Base-by-base conservation (phyloP, 2,888 invertebrate species). In the Sesia apiformis region DNA sequence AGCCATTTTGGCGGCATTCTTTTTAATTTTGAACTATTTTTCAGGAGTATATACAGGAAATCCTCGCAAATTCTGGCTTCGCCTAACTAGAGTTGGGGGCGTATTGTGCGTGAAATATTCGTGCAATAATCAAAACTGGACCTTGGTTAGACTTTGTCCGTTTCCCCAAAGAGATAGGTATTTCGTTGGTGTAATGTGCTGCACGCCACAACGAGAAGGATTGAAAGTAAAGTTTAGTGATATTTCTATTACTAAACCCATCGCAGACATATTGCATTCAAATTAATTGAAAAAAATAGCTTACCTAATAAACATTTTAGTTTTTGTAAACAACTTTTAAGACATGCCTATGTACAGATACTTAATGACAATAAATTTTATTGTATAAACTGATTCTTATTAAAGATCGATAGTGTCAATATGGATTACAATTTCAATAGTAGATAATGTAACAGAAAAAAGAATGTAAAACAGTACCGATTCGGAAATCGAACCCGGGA, bases 51-150 rank as follows among this genome's bases (percentile, higher is more conserved):
- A 63, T 60, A 58, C 64, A 0, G 85, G 84, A 3, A 65, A 85
- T 52, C 77, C 86, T 0, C 60, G 66, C 0, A 84, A 80, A 53
- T 86, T 82, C 62, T 84, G 80, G 70, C 63, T 87, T 0, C 78
- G 84, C 3, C 56, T 86, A 5, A 77, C 74, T 4, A 78, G 70
- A 66, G 62, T 72, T 3, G 63, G 64, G 0, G 64, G 70, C 4
- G 78, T 77, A 0, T 65, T 81, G 0, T 79, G 80, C 55, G 70
- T 85, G 4, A 86, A 87, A 59, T 86, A 84, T 52, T 85, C 86
- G 7, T 63, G 59, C 1, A 82, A 87, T 52, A 73, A 74, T 8
- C 51, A 58, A 5, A 64, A 53, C 0, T 87, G 86, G 86, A 64
- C 50, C 3, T 58, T 85, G 3, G 59, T 87, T 5, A 63, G 86